Base-by-base conservation (phyloP, 2,113 vertebrate species). In the Chaetops frenatus region DNA sequence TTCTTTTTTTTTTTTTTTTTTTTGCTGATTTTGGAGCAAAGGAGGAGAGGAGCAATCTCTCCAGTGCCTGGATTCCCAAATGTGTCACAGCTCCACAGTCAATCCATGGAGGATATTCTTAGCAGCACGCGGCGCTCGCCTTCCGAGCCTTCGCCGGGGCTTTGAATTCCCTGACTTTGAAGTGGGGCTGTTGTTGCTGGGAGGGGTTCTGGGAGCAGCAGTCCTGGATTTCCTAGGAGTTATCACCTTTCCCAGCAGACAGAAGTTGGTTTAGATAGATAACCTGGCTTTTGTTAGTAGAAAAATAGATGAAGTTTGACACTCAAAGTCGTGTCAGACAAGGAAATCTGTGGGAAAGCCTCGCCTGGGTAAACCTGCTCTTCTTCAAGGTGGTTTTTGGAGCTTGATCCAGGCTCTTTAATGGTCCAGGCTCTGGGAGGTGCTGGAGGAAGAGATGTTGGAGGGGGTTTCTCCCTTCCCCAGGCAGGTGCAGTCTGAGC, bases 71-170 rank as follows among this genome's bases (percentile, higher is more conserved):
- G 23, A 31, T 79, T 66, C 71, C 74, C 83, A 54, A 15, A 9
- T 14, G 45, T 13, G 10, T 90, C 83, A 27, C 44, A 58, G 76
- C 71, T 66, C 44, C 17, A 10, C 3, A 2, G 40, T 7, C 12
- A 83, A 15, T 56, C 4, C 6, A 0, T 24, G 54, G 4, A 31
- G 61, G 62, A 40, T 56, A 9, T 67, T 56, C 54, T 70, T 38
- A 48, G 85, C 70, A n/a, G 61, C 29, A 6, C 3, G 3, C 1
- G 0, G 5, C 2, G 0, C 38, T 57, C 2, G 3, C 56, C 60
- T n/a, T 35, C 2, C 0, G 44, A 25, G 66, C 78, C 9, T 22
- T 12, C 60, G 2, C 47, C 29, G 2, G 78, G 42, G 9, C 64
- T 78, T 90, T n/a, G 57, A 18, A 18, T 81, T 84, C 70, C 40